phyloP scores from a whole-genome alignment of 2,888 invertebrate genomes.

The Pantelozetes paolii region DNA sequence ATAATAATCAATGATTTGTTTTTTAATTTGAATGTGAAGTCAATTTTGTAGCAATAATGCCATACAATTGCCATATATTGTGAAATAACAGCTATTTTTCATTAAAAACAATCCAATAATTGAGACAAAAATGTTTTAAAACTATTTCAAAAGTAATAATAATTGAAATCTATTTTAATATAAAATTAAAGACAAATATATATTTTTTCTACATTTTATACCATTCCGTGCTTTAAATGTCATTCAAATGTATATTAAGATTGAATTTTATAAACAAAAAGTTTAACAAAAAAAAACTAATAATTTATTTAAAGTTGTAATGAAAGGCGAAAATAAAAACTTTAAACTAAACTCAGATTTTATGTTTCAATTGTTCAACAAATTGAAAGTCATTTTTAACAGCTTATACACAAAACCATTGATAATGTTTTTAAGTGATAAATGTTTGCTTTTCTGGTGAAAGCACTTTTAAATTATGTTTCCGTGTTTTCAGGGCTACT shows the following conservation, averaged over 20 bases:
- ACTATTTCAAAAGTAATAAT: background rate
- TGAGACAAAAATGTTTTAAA: background rate
- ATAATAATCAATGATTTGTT: constrained; percentile 22
- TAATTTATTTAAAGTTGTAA: background rate
- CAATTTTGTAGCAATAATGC: background rate
- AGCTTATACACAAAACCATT: background rate
- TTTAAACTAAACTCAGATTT: background rate
- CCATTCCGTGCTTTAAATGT: background rate
- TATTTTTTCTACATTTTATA: background rate
- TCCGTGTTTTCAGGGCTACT: constrained; percentile 32
- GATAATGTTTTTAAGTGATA: too few relatives aligned
- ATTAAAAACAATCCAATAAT: background rate
- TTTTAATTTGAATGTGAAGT: too few relatives aligned
- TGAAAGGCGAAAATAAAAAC: background rate
- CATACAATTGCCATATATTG: constrained; percentile 15
- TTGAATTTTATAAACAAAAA: background rate
- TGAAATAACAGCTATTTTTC: constrained; percentile 11
- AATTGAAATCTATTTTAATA: background rate
- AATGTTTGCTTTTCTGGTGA: constrained; percentile 22
- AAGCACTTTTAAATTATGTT: constrained; percentile 29
- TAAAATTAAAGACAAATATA: background rate
- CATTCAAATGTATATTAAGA: background rate
- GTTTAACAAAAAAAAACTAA: constrained; percentile 1
- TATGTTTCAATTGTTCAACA: background rate
- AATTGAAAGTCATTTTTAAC: background rate